Evolutionary conservation across 2,888 invertebrate genomes (phyloP).

Genomic region (Geophilus truncorum): DNA sequence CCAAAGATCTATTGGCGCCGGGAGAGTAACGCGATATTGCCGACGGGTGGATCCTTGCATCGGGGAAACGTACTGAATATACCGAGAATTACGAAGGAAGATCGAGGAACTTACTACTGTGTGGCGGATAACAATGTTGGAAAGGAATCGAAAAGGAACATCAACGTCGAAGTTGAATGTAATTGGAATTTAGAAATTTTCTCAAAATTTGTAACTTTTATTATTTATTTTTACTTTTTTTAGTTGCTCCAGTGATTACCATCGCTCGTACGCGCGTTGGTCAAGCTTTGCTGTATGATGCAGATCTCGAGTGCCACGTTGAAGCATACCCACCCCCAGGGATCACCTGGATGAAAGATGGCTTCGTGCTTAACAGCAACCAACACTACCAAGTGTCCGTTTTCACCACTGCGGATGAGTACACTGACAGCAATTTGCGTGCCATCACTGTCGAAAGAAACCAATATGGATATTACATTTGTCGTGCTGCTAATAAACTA

Average conservation of each 20-base stretch:
- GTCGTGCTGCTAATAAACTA: slow-evolving; percentile 82
- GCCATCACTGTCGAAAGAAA: slow-evolving; percentile 86
- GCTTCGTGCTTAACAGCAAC: slow-evolving; percentile 70
- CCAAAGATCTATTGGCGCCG: slow-evolving; percentile 83
- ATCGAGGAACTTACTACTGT: slow-evolving; percentile 88
- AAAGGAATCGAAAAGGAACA: slow-evolving; percentile 59
- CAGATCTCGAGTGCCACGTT: slow-evolving; percentile 90
- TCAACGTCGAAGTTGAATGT: slow-evolving; percentile 70
- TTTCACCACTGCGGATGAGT: slow-evolving; percentile 86
- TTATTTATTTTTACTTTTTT: no score
- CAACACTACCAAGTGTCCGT: slow-evolving; percentile 81
- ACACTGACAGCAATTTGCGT: slow-evolving; percentile 81
- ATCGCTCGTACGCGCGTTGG: slow-evolving; percentile 68
- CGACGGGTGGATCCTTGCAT: slow-evolving; percentile 70
- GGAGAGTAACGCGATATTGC: slow-evolving; percentile 86
- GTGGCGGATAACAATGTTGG: slow-evolving; percentile 55
- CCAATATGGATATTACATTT: slow-evolving; percentile 76
- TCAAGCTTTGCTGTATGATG: slow-evolving; percentile 85
- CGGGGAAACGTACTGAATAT: slow-evolving; percentile 75
- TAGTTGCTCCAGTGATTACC: slow-evolving; percentile 72
- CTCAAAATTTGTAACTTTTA: no score
- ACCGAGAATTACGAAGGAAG: slow-evolving; percentile 72
- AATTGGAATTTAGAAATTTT: not conserved
- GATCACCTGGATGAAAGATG: slow-evolving; percentile 80
- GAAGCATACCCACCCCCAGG: slow-evolving; percentile 92